A percentile compares a stretch with the other conserved stretches of the same genome.
phyloP scores from a whole-genome alignment of 2,113 vertebrate species.

The Xenopus borealis region DNA sequence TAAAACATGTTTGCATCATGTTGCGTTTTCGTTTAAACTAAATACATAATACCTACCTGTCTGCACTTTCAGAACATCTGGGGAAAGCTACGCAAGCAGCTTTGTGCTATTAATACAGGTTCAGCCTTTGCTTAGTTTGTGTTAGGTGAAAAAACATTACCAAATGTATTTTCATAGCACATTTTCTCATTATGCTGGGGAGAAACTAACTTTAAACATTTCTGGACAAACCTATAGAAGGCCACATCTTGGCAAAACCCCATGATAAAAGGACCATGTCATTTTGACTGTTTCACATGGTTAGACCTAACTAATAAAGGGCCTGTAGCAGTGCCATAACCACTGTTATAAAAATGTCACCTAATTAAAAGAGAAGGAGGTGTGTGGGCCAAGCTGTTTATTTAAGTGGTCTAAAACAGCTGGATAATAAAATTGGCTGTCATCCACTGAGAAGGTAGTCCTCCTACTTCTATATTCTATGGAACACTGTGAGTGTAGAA shows the following conservation, averaged over 20 bases:
- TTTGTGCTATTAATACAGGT: neutral
- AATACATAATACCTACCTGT: neutral
- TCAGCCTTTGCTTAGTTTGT: conserved; percentile 11
- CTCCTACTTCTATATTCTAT: conserved; percentile 17
- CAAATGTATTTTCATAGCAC: conserved; percentile 26
- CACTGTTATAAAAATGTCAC: conserved; percentile 44
- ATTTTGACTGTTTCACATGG: conserved; percentile 17
- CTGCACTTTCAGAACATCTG: neutral
- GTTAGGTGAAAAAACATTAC: conserved; percentile 21
- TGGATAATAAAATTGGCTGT: conserved; percentile 38
- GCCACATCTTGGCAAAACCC: conserved; percentile 13
- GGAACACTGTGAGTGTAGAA: conserved; percentile 26
- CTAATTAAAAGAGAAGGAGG: conserved; percentile 40
- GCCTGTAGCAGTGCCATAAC: conserved; percentile 34
- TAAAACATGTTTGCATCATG: too few species aligned
- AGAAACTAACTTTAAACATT: conserved; percentile 35
- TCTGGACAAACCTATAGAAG: conserved; percentile 16
- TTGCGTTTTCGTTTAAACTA: neutral
- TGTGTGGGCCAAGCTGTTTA: conserved; percentile 38
- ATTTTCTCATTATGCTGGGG: conserved; percentile 21
- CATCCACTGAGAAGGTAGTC: conserved; percentile 22
- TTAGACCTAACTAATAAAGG: conserved; percentile 37
- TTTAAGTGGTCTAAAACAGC: conserved; percentile 44
- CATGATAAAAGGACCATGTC: conserved; percentile 28
- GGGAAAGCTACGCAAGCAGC: conserved; percentile 3